Percentiles rank a stretch among this genome's conserved stretches.
Evolutionary conservation across 1,140 invertebrate species (phyloP).

Genomic region (Drosophila ercepeae): DNA sequence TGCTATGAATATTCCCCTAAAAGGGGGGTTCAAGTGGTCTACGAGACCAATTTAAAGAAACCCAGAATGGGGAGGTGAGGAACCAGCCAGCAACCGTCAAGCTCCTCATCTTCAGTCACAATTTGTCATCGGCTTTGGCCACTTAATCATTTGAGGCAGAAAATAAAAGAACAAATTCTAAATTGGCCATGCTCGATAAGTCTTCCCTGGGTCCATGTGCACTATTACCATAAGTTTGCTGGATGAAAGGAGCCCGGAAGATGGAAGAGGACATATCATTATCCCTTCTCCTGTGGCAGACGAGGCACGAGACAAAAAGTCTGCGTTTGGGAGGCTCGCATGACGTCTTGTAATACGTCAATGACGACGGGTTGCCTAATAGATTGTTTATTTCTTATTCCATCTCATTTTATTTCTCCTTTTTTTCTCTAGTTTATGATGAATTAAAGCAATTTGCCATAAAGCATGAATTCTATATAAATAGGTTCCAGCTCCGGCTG

Average conservation of each 20-base stretch:
- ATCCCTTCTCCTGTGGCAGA: constrained; percentile 53
- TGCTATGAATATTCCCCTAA: constrained; percentile 42
- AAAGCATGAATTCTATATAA: constrained; percentile 20
- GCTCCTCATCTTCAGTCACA: constrained; percentile 41
- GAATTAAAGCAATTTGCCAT: constrained; percentile 73
- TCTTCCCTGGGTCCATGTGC: constrained; percentile 26
- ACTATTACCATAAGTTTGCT: constrained; percentile 62
- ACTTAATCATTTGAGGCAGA: constrained; percentile 55
- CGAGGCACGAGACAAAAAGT: constrained; percentile 34
- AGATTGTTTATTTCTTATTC: constrained; percentile 69
- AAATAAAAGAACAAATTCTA: constrained; percentile 21
- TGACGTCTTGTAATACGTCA: constrained; percentile 79
- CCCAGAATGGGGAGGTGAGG: background rate
- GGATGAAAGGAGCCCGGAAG: background rate
- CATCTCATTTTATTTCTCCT: background rate
- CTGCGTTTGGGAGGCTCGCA: constrained; percentile 51
- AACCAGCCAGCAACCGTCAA: constrained; percentile 7
- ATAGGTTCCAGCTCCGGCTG: constrained; percentile 33
- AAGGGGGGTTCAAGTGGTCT: constrained; percentile 64
- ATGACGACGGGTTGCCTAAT: constrained; percentile 80
- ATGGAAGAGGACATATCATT: constrained; percentile 36
- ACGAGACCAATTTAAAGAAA: constrained; percentile 62
- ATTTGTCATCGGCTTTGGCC: constrained; percentile 76
- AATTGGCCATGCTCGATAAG: constrained; percentile 71
- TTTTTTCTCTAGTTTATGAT: constrained; percentile 46